Base-by-base conservation (phyloP, 2,888 invertebrate genomes). In the Andrena haemorrhoa region DNA sequence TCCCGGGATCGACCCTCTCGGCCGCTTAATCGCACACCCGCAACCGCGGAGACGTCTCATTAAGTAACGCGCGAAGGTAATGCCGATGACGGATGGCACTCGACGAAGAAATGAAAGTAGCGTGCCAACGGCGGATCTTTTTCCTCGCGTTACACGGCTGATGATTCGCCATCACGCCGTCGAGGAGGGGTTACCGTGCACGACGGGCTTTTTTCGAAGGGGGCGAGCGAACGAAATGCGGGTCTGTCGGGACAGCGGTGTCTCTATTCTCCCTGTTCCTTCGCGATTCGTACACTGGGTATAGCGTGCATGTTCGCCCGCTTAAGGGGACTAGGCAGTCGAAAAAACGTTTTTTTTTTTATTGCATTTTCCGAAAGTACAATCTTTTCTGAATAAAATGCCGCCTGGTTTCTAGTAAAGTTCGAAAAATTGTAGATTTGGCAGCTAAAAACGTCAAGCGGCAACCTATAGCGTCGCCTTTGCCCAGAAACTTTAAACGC, bases 11-110 rank as follows among this genome's bases (percentile, higher is more conserved):
- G 71, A 75, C 72, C 77, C 66, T 68, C 74, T 61, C 35, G 65
- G 49, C 63, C 64, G 71, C 66, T 81, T 77, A 71, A 77, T 86
- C 86, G 77, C 75, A 72, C 87, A 84, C 87, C 87, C 87, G 86
- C 86, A 78, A 84, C 79, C 79, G 63, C 63, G 83, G 58, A 72
- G 76, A 87, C 79, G 83, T 89, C 89, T 89, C 89, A 88, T 90
- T 88, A 87, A 84, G 77, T 74, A 85, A 83, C 77, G 77, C 72
- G 72, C 81, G 81, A 77, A 73, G 68, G 82, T 76, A 82, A 83
- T 73, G 82, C 76, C 82, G 82, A 83, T 83, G 82, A 84, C 77
- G 78, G 77, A 78, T 75, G 80, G 72, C 71, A 65, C 53, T 86
- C 73, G 69, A 80, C 51, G 81, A 74, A 72, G 75, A 72, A 78